Evolutionary conservation across 1,140 invertebrate species (phyloP), one percentile per base, ranked within the genome.

Genomic region (Diploscapter pachys): DNA sequence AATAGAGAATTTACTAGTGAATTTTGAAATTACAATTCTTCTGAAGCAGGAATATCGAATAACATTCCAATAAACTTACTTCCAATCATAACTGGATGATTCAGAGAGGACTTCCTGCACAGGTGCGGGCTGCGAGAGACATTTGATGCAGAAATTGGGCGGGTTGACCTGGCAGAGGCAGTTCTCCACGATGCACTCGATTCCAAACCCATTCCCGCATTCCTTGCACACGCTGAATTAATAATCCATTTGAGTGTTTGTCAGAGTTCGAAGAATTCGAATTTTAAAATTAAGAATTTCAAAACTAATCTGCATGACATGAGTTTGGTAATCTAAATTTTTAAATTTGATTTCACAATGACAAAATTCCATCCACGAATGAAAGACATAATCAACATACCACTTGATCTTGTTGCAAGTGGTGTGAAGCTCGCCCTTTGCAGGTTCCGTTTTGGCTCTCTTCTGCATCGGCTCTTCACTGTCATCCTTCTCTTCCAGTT

Each of bases 151-250:
- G 11, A 9, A 9, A 8, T 52, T 68, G 8, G 66, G 11, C 0
- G 66, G 66, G 31, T 52, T 6, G 13, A 73, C 56, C 70, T 73
- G 68, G 51, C 72, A 74, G 8, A 8, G 51, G 52, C 72, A 74
- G 51, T 57, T 56, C 6, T 52, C 70, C 8, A 74, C n/a, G n/a
- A 76, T 74, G 50, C 72, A 74, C 9, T 76, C 57, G 5, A 74
- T 72, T n/a, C 57, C 70, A 9, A 74, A 55, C 51, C 51, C 11
- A n/a, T 11, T 5, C 6, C 66, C 66, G 48, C 66, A 68, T 6
- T 52, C 31, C 31, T 31, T 31, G 1, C 31, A 31, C 31, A 31
- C 31, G 31, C 31, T 31, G 31, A 31, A 31, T 31, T 31, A 31
- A 31, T 31, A 31, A 31, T 31, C 31, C 31, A 31, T 31, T 31